Evolutionary conservation across 2,113 vertebrate genomes (phyloP), one percentile per base, ranked within the genome.

Genomic region (Rhinoptilus africanus): DNA sequence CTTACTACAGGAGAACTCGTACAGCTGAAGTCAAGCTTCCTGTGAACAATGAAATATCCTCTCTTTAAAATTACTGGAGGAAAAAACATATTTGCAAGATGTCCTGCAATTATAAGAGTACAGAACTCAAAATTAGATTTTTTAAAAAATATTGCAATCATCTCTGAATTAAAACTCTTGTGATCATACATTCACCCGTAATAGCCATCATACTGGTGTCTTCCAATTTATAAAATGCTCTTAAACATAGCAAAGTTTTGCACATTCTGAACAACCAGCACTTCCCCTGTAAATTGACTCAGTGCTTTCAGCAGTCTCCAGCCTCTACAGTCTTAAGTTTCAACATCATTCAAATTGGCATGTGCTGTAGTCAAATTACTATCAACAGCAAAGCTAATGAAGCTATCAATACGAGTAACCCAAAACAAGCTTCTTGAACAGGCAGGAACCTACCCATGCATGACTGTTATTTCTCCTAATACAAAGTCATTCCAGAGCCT

Each of bases 401-500:
- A 88, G 63, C 64, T 84, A 78, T n/a, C 45, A 18, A 18, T 4
- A 68, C 3, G 16, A 87, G 57, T 45, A 50, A n/a, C 10, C 28
- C 83, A 76, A 89, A 93, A 72, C 66, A 56, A 68, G 56, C 32
- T 67, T n/a, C 43, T 39, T 43, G 56, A 92, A 24, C 71, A 85
- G 77, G 59, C 67, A 92, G 51, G 57, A 69, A 48, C 35, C 39
- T 41, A 85, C 26, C 72, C 75, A 45, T 51, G 47, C 76, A 17
- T 7, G n/a, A 77, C 69, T 85, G 17, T 63, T 60, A 43, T 48
- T 89, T 76, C 64, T 37, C 77, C 81, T 90, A 62, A 93, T 19
- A 67, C 68, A 91, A 94, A 95, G 35, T 72, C 69, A 92, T 91
- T 47, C 45, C 69, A 82, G 62, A 91, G 84, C 69, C 69, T 93